phyloP scores from a whole-genome alignment of 2,113 vertebrate species.

The Miniopterus natalensis region DNA sequence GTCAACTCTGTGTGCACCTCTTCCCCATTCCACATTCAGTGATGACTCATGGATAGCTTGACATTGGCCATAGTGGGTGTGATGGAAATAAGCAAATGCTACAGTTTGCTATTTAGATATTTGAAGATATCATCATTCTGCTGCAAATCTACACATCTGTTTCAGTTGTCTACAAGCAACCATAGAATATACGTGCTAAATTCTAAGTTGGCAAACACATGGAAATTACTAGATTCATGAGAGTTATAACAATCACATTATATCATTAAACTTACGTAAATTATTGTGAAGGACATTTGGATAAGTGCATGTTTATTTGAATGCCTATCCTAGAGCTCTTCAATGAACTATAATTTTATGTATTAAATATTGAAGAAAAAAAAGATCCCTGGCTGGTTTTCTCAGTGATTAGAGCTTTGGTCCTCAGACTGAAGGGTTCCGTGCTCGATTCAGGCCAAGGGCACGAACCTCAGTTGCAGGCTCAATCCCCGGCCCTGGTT shows the following conservation, averaged over 20 bases:
- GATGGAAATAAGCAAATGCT: not conserved
- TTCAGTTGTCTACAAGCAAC: not conserved
- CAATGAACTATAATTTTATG: not conserved
- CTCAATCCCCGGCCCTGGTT: too few relatives aligned
- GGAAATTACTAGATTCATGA: not conserved
- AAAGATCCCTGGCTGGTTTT: too few relatives aligned
- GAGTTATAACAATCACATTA: not conserved
- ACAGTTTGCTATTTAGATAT: not conserved
- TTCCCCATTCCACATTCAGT: not conserved
- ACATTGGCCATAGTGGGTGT: not conserved
- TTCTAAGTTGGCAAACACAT: not conserved
- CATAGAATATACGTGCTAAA: not conserved
- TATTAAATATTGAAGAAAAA: not conserved
- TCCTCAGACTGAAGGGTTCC: too few relatives aligned
- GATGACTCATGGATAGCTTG: not conserved
- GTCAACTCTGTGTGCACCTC: not conserved
- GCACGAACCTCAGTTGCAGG: too few relatives aligned
- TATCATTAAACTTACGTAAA: not conserved
- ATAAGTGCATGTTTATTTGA: not conserved
- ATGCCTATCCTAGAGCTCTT: not conserved
- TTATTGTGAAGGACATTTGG: not conserved
- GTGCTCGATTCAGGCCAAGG: too few relatives aligned
- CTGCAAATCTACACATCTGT: not conserved
- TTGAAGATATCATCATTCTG: not conserved
- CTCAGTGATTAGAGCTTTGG: too few relatives aligned